These are phyloP conservation scores for Rana temporaria DNA, from an alignment of 2,113 vertebrate genomes.

Conservation along the genomic window DNA sequence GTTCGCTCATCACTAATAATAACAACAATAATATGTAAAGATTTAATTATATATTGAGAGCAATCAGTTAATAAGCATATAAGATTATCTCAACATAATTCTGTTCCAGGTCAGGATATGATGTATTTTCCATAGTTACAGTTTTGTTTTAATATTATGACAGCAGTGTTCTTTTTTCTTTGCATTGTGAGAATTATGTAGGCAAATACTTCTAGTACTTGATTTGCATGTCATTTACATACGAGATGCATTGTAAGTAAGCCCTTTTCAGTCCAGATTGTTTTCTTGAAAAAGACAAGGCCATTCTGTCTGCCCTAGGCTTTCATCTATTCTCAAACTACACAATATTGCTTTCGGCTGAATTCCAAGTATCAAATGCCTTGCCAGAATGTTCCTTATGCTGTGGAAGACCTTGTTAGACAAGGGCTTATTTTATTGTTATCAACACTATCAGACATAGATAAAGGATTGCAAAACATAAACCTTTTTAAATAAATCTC, in stretches of 20 bases:
- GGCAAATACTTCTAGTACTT: not conserved
- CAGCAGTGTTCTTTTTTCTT: not conserved
- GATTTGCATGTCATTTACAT: constrained; percentile 22
- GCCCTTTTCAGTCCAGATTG: constrained; percentile 9
- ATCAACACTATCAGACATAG: constrained; percentile 34
- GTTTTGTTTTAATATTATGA: not conserved
- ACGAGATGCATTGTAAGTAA: not conserved
- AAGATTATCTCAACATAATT: not conserved
- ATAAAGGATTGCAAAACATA: constrained; percentile 30
- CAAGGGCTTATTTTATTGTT: constrained; percentile 53
- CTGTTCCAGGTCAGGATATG: not conserved
- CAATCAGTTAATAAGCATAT: not conserved
- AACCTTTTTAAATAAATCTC: not conserved
- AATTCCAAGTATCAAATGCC: constrained; percentile 52
- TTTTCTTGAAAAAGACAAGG: constrained; percentile 34
- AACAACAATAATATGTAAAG: not conserved
- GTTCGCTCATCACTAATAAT: not conserved
- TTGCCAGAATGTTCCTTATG: constrained; percentile 57
- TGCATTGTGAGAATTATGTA: not conserved
- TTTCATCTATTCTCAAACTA: constrained; percentile 34
- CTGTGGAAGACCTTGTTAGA: constrained; percentile 54
- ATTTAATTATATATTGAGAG: not conserved
- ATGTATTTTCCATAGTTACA: not conserved
- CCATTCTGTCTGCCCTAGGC: constrained; percentile 14
- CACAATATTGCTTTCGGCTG: constrained; percentile 39